These are phyloP conservation scores for Lynx canadensis DNA, from an alignment of 2,113 vertebrate genomes.

Conservation along the genomic window DNA sequence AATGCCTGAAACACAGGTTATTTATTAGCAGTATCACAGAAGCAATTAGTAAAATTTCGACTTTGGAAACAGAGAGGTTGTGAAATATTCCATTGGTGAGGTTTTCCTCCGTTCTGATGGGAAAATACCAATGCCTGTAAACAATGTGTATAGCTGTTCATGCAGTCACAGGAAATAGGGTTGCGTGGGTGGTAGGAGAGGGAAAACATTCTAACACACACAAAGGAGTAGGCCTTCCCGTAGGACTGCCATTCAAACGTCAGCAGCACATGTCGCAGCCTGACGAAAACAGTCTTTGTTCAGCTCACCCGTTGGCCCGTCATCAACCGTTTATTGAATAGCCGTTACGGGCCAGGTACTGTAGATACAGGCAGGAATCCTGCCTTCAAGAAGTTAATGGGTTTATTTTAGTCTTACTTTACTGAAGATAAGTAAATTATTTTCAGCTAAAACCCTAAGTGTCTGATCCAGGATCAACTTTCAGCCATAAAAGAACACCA, in stretches of 20 bases:
- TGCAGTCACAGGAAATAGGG: background rate
- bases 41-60: background rate
- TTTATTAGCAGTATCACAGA: background rate
- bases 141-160: background rate
- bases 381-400: background rate
- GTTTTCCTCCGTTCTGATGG: background rate
- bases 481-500: background rate
- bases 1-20: constrained; percentile 89
- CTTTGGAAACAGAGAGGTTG: background rate
- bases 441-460: background rate
- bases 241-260: background rate
- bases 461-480: background rate
- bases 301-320: background rate
- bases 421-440: background rate
- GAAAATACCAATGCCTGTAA: background rate
- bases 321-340: background rate
- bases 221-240: background rate
- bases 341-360: background rate
- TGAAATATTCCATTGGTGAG: background rate
- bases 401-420: background rate
- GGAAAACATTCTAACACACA: background rate
- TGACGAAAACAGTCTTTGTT: background rate
- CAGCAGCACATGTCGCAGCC: background rate
- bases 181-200: background rate
- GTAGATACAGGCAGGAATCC: background rate